A percentile compares a stretch with the other conserved stretches of the same genome.
phyloP scores from a whole-genome alignment of 2,888 invertebrate genomes.

The Magallana nippona region DNA sequence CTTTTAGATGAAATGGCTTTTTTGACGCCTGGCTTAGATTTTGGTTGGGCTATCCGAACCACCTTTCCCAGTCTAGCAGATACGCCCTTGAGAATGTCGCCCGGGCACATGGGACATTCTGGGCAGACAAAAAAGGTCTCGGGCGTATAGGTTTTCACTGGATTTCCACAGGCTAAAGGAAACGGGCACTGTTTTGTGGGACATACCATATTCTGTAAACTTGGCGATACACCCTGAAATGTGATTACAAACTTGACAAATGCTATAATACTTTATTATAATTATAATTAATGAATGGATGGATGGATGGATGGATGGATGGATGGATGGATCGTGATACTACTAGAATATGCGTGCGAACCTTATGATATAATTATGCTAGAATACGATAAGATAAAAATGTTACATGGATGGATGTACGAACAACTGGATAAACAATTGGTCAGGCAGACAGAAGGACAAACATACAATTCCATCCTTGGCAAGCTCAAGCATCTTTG shows the following conservation, averaged over 20 bases:
- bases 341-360: no score
- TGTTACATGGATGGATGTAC: no score
- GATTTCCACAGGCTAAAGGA: slow-evolving; percentile 39
- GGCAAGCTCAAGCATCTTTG: slow-evolving; percentile 35
- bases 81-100: slow-evolving; percentile 35
- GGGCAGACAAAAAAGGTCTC: slow-evolving; percentile 46
- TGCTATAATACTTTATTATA: not conserved
- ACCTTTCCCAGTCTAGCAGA: slow-evolving; percentile 37
- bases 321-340: no score
- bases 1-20: not conserved
- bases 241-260: no score
- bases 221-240: slow-evolving; percentile 41
- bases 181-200: slow-evolving; percentile 44
- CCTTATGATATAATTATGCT: no score
- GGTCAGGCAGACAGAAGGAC: not conserved
- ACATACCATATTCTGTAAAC: slow-evolving; percentile 33
- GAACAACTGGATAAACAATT: no score
- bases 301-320: no score
- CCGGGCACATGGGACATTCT: slow-evolving; percentile 47
- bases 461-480: slow-evolving; percentile 41
- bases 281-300: not conserved
- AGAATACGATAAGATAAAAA: no score
- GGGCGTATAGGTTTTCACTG: slow-evolving; percentile 42
- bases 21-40: not conserved
- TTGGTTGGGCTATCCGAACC: slow-evolving; percentile 33